phyloP scores from a whole-genome alignment of 2,888 invertebrate species.

The Chaetogeoica ovagalla region DNA sequence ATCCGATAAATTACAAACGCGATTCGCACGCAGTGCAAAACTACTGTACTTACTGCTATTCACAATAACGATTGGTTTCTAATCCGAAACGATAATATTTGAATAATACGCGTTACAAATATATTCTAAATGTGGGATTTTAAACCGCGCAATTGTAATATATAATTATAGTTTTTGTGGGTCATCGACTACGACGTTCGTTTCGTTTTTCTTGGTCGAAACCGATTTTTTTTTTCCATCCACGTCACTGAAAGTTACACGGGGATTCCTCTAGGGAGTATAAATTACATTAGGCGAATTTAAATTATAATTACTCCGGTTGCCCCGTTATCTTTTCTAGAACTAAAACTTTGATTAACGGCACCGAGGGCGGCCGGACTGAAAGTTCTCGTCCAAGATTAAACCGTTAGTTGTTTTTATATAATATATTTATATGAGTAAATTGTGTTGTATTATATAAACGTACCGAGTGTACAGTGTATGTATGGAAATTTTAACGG shows the following conservation, averaged over 20 bases:
- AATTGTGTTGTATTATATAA: no score
- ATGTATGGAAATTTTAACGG: no score
- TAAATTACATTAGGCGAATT: conserved; percentile 38
- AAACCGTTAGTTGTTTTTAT: conserved; percentile 4
- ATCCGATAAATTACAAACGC: no score
- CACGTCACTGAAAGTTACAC: conserved; percentile 17
- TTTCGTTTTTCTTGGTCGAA: neutral
- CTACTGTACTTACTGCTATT: no score
- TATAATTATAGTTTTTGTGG: neutral
- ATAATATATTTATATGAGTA: no score
- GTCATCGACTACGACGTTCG: neutral
- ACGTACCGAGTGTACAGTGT: no score
- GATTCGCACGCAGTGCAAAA: no score
- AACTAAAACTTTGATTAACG: conserved; percentile 47
- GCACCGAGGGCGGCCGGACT: neutral
- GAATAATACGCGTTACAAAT: neutral
- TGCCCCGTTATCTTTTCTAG: conserved; percentile 30
- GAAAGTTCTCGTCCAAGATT: conserved; percentile 38
- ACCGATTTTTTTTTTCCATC: conserved; percentile 3
- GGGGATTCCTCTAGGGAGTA: conserved; percentile 4
- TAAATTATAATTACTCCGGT: conserved; percentile 42
- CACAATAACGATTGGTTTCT: no score
- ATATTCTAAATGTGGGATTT: neutral
- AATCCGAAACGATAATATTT: no score
- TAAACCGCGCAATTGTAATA: no score